Conservation (phyloP, 2,888 invertebrate species). For the Spialia ferax region DNA sequence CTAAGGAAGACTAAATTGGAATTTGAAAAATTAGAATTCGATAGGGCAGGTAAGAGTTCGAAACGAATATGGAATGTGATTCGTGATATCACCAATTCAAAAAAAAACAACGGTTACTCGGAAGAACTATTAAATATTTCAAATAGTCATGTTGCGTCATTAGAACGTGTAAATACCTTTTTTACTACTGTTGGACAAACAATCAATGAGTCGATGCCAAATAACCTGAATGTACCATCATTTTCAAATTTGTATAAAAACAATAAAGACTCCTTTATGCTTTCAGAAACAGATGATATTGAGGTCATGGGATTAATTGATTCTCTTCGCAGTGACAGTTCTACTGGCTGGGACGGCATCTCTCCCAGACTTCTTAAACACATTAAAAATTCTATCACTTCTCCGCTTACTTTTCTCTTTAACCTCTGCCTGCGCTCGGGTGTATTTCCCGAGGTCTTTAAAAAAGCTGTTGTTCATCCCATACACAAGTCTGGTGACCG, state of each 20-base stretch:
- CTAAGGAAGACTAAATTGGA: neutral
- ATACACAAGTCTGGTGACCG: slow-evolving; percentile 11
- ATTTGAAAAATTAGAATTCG: neutral
- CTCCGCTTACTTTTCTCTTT: neutral
- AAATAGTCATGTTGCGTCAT: neutral
- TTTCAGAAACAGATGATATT: neutral
- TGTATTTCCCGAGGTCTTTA: slow-evolving; percentile 11
- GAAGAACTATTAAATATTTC: neutral
- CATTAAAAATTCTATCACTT: neutral
- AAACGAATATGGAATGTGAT: neutral
- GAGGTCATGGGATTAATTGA: neutral
- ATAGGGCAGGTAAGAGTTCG: neutral
- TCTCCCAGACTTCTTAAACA: neutral
- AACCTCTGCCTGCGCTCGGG: neutral
- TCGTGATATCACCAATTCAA: neutral
- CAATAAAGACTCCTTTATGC: slow-evolving; percentile 1
- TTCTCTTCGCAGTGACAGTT: neutral
- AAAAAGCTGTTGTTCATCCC: neutral
- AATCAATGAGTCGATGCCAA: too few species aligned
- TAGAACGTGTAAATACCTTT: neutral
- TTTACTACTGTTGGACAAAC: neutral
- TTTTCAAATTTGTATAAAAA: neutral
- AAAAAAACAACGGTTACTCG: neutral
- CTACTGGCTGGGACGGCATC: slow-evolving; percentile 9
- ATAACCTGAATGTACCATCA: too few species aligned